These are phyloP conservation scores for Apocheima hispidaria DNA, from an alignment of 2,888 invertebrate species.

Conservation along the genomic window DNA sequence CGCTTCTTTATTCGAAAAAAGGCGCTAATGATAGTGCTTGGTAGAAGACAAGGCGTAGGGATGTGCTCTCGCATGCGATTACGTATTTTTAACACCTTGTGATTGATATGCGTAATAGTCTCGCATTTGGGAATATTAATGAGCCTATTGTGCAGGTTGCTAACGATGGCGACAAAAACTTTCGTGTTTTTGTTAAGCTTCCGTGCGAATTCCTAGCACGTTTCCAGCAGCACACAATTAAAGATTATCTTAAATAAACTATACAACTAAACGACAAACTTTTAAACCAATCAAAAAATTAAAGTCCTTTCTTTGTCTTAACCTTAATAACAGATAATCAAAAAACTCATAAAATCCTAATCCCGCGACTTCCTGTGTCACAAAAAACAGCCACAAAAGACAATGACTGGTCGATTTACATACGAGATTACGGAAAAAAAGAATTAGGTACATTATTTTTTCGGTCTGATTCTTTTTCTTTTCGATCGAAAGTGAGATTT, in stretches of 20 bases:
- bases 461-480: slow-evolving; percentile 48
- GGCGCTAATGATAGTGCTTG: slow-evolving; percentile 79
- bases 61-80: slow-evolving; percentile 80
- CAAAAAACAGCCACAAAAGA: slow-evolving; percentile 65
- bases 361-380: slow-evolving; percentile 70
- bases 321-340: slow-evolving; percentile 47
- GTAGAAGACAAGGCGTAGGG: slow-evolving; percentile 71
- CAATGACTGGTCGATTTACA: slow-evolving; percentile 82
- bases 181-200: slow-evolving; percentile 50
- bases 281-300: slow-evolving; percentile 8
- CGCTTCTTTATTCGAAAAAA: slow-evolving; percentile 55
- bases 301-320: slow-evolving; percentile 46
- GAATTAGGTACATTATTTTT: slow-evolving; percentile 47
- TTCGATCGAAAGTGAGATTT: slow-evolving; percentile 77
- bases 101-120: slow-evolving; percentile 84
- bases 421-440: slow-evolving; percentile 72
- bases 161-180: slow-evolving; percentile 58
- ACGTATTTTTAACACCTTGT: slow-evolving; percentile 79
- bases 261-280: slow-evolving; percentile 10
- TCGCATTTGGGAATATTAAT: slow-evolving; percentile 80
- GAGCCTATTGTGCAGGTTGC: slow-evolving; percentile 68
- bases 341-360: slow-evolving; percentile 60
- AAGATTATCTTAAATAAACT: slow-evolving; percentile 1
- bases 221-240: background rate
- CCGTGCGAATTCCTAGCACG: slow-evolving; percentile 71